Evolutionary conservation across 2,113 vertebrate genomes (phyloP).

Genomic region (Glaucidium brasilianum): DNA sequence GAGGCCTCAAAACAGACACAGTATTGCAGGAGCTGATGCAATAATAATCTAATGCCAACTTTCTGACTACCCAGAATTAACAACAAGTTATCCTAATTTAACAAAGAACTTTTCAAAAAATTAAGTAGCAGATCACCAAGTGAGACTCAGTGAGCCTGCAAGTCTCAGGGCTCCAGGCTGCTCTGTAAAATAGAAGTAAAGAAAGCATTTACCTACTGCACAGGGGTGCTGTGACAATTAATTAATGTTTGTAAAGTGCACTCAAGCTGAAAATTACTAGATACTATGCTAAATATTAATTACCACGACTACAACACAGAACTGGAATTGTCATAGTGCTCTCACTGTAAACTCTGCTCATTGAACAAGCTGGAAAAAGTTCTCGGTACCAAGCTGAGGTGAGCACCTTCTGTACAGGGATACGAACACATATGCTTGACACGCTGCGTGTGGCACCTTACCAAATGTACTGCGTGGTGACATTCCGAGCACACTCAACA

Average conservation of each 20-base stretch:
- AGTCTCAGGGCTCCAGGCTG: not conserved
- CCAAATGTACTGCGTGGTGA: fast-evolving
- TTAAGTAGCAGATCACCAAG: not conserved
- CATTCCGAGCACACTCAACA: too few species aligned
- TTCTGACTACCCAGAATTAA: not conserved
- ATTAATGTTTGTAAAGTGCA: slow-evolving; percentile 58
- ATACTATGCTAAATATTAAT: slow-evolving; percentile 63
- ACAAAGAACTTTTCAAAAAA: slow-evolving; percentile 31
- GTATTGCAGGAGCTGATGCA: slow-evolving; percentile 30
- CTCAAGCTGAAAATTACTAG: slow-evolving; percentile 57
- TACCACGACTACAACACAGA: not conserved
- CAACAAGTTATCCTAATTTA: slow-evolving; percentile 44
- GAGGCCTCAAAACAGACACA: not conserved
- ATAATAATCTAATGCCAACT: slow-evolving; percentile 36
- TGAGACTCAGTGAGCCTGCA: not conserved
- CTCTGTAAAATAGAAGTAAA: not conserved
- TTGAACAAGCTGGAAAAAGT: not conserved
- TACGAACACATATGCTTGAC: fast-evolving
- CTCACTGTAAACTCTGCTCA: not conserved
- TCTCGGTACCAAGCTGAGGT: not conserved
- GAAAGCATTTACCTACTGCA: slow-evolving; percentile 33
- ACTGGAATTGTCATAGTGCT: not conserved
- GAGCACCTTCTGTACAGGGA: not conserved
- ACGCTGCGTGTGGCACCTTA: fast-evolving
- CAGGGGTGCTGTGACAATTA: slow-evolving; percentile 45